Evolutionary conservation across 2,888 invertebrate species (phyloP).

Genomic region (Trachelus troglodyta): DNA sequence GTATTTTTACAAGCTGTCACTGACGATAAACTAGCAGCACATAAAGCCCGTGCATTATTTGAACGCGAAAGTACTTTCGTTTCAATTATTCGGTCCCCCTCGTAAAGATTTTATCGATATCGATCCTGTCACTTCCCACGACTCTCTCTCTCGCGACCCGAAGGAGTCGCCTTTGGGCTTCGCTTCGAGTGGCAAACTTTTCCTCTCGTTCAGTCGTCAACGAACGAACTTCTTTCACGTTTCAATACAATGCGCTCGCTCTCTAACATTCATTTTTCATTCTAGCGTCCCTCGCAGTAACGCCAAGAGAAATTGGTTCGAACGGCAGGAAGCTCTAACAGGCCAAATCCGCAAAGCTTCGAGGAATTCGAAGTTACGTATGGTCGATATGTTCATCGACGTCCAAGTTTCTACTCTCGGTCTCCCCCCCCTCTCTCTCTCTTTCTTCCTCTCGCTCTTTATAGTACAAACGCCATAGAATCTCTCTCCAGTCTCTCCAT

Average conservation of each 20-base stretch:
- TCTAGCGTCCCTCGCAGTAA: background rate
- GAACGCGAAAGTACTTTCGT: slow-evolving; percentile 2
- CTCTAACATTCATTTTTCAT: slow-evolving; percentile 3
- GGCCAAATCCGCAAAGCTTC: slow-evolving; percentile 7
- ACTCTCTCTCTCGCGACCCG: background rate
- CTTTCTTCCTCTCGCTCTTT: background rate
- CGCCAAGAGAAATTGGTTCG: slow-evolving; percentile 6
- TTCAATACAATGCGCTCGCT: background rate
- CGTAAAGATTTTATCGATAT: background rate
- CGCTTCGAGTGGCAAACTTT: background rate
- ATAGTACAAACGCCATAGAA: background rate
- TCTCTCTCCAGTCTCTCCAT: background rate
- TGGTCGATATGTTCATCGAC: slow-evolving; percentile 9
- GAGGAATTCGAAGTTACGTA: slow-evolving; percentile 3
- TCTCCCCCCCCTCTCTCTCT: slow-evolving; percentile 1
- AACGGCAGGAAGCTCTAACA: background rate
- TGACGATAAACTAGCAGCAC: background rate
- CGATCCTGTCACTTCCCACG: background rate
- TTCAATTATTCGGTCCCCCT: slow-evolving; percentile 1
- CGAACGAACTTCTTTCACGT: background rate
- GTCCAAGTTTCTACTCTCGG: slow-evolving; percentile 10
- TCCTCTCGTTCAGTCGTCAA: background rate
- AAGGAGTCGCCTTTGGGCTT: background rate
- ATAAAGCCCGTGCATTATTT: background rate
- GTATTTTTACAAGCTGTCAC: background rate